A percentile compares a stretch with the other conserved stretches of the same genome.
These are phyloP conservation scores for Subacronicta megacephala DNA, from an alignment of 2,888 invertebrate species.

Conservation along the genomic window DNA sequence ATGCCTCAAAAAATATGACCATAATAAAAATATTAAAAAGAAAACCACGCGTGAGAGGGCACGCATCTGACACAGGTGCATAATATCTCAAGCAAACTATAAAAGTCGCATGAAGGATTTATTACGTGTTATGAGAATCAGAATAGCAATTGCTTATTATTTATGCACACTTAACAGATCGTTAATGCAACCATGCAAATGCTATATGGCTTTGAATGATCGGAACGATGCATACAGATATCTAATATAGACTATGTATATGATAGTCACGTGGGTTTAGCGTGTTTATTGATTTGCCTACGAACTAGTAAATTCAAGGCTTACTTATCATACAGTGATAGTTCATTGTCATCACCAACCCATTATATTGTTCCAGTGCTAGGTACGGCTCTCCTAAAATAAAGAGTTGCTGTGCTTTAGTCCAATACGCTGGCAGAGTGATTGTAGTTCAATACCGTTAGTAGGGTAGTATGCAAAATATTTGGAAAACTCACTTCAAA, in stretches of 20 bases:
- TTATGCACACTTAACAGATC: slow-evolving; percentile 22
- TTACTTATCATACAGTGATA: neutral
- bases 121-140: slow-evolving; percentile 14
- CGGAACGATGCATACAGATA: slow-evolving; percentile 7
- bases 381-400: no score
- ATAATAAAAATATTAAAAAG: neutral
- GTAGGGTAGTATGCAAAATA: no score
- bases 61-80: slow-evolving; percentile 18
- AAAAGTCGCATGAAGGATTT: slow-evolving; percentile 23
- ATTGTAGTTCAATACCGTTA: no score
- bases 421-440: no score
- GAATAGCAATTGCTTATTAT: slow-evolving; percentile 17
- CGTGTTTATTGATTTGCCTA: neutral
- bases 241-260: slow-evolving; percentile 4
- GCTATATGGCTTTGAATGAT: slow-evolving; percentile 4
- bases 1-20: no score
- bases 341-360: no score
- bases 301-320: neutral
- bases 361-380: no score
- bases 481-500: no score
- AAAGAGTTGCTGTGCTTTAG: no score
- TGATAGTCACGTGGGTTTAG: neutral
- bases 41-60: slow-evolving; percentile 3
- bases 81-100: slow-evolving; percentile 11
- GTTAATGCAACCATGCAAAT: slow-evolving; percentile 25